Conservation (phyloP, 2,888 invertebrate species). For the Ceriagrion tenellum region DNA sequence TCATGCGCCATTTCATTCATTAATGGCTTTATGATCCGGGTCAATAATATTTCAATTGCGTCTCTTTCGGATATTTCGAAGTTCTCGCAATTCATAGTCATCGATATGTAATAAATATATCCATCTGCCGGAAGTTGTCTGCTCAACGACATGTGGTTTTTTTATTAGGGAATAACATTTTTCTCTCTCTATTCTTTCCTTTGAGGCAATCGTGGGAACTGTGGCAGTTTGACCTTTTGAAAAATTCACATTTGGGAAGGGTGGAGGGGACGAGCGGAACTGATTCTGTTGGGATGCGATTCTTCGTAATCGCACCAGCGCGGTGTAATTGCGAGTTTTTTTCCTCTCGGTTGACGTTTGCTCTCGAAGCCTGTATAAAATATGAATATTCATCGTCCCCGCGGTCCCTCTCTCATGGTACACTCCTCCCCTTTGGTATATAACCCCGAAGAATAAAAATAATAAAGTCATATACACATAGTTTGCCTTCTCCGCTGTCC, state of each 20-base stretch:
- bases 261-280: not conserved
- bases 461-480: not conserved
- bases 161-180: not conserved
- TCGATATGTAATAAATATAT: not conserved
- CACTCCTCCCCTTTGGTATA: not conserved
- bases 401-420: not conserved
- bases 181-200: not conserved
- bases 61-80: too few species aligned
- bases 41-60: too few species aligned
- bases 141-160: not conserved
- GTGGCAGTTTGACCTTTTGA: constrained; percentile 13
- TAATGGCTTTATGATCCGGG: too few species aligned
- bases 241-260: not conserved
- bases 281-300: not conserved
- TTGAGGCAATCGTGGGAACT: not conserved
- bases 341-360: not conserved
- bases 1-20: too few species aligned
- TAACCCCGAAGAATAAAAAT: not conserved
- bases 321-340: constrained; percentile 26
- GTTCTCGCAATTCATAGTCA: not conserved
- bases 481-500: not conserved
- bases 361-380: constrained; percentile 18
- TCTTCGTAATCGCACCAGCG: not conserved
- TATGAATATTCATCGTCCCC: constrained; percentile 61
- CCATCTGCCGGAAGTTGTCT: not conserved